phyloP scores from a whole-genome alignment of 1,140 invertebrate species.

The Drosophila bipectinata region DNA sequence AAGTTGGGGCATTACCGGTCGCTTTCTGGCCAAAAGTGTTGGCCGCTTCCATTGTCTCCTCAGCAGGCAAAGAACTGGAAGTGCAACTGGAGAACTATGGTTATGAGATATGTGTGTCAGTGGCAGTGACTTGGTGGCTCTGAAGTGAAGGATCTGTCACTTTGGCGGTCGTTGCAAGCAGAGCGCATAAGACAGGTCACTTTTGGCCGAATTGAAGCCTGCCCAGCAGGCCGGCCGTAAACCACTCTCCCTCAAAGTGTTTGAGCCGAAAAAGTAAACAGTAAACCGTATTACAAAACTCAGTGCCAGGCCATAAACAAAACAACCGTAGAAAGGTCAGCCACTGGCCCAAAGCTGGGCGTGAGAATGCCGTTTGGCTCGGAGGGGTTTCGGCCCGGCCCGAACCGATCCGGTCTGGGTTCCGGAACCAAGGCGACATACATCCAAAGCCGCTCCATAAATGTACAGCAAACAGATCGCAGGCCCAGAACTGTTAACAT shows the following conservation, averaged over 20 bases:
- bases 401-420: neutral
- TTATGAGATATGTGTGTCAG: constrained; percentile 76
- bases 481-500: neutral
- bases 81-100: constrained; percentile 41
- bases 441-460: constrained; percentile 62
- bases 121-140: constrained; percentile 50
- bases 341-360: constrained; percentile 49
- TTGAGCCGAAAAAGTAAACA: constrained; percentile 46
- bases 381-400: constrained; percentile 1
- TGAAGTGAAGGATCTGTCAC: constrained; percentile 52
- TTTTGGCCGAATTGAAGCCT: neutral
- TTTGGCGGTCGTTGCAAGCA: constrained; percentile 62
- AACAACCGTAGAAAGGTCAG: constrained; percentile 71
- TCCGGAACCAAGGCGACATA: constrained; percentile 47
- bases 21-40: constrained; percentile 43
- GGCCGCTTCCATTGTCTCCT: constrained; percentile 29
- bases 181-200: constrained; percentile 39
- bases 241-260: neutral
- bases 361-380: constrained; percentile 52
- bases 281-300: constrained; percentile 58
- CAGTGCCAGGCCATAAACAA: constrained; percentile 40
- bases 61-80: constrained; percentile 50
- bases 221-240: neutral
- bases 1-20: constrained; percentile 47
- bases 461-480: constrained; percentile 43